Conservation (phyloP, 2,888 invertebrate species). For the Platypus cylindrus region DNA sequence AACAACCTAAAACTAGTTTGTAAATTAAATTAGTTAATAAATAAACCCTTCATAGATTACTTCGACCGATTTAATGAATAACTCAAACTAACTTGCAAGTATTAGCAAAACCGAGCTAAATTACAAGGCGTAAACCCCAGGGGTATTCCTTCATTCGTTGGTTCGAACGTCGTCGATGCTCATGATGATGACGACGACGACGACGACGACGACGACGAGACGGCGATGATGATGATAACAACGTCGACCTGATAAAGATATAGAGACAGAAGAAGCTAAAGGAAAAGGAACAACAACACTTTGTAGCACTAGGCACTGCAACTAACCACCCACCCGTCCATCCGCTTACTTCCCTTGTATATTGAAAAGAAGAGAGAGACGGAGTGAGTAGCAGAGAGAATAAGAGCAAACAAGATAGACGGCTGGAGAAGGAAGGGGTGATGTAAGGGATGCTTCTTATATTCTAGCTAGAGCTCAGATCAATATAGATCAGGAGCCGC, state of each 20-base stretch:
- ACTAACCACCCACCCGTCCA: no score
- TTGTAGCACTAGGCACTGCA: no score
- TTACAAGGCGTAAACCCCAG: slow-evolving; percentile 25
- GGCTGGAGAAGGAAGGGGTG: slow-evolving; percentile 12
- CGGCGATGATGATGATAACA: no score
- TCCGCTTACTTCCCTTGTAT: no score
- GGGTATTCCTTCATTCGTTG: slow-evolving; percentile 22
- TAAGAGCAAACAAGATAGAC: slow-evolving; percentile 7
- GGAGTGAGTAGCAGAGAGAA: slow-evolving; percentile 2
- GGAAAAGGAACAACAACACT: no score
- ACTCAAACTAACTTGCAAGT: slow-evolving; percentile 20
- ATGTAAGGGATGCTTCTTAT: slow-evolving; percentile 39
- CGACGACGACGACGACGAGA: no score
- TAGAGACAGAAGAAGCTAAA: no score
- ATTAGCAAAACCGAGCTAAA: slow-evolving; percentile 24
- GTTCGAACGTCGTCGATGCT: no score
- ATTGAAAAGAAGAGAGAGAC: no score
- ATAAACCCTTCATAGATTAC: slow-evolving; percentile 18
- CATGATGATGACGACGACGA: no score
- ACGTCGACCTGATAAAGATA: no score
- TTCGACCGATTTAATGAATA: slow-evolving; percentile 18
- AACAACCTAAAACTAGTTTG: slow-evolving; percentile 16
- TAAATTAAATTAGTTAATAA: slow-evolving; percentile 18
- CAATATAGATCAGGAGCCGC: slow-evolving; percentile 40
- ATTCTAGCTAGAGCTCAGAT: slow-evolving; percentile 36